Percentiles rank a stretch among this genome's conserved stretches.
These are phyloP conservation scores for Mesaphorura yosii DNA, from an alignment of 1,140 invertebrate genomes.

Conservation along the genomic window DNA sequence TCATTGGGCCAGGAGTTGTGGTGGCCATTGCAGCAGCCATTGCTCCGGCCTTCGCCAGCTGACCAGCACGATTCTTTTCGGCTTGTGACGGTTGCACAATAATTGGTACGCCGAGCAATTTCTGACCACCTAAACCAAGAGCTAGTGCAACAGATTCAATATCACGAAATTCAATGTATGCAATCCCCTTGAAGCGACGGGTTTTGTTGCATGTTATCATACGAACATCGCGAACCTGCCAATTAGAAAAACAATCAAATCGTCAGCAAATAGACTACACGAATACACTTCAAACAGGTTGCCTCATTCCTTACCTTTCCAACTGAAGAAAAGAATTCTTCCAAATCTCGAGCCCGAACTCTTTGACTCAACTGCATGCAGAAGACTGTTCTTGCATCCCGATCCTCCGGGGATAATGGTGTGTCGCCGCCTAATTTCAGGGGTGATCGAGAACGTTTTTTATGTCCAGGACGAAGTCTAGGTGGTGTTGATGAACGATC, in stretches of 20 bases:
- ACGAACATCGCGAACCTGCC: constrained; percentile 74
- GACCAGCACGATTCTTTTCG: constrained; percentile 91
- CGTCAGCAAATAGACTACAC: not conserved
- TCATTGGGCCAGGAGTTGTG: constrained; percentile 65
- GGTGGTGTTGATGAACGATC: constrained; percentile 30
- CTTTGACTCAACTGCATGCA: constrained; percentile 92
- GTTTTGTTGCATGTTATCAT: constrained; percentile 99
- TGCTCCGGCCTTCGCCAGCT: constrained; percentile 48
- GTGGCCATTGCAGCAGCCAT: constrained; percentile 58
- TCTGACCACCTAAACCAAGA: constrained; percentile 91
- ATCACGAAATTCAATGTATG: constrained; percentile 98
- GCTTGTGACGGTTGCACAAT: constrained; percentile 97
- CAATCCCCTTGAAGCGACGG: constrained; percentile 94
- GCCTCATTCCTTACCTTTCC: constrained; percentile 62
- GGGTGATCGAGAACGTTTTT: constrained; percentile 32
- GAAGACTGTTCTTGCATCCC: constrained; percentile 95
- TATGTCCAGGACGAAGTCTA: constrained; percentile 25
- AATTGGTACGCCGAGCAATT: constrained; percentile 91
- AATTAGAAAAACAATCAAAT: not conserved
- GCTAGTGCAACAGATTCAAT: constrained; percentile 93
- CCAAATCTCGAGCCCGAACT: constrained; percentile 87
- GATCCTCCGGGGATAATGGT: constrained; percentile 81
- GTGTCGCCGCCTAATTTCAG: constrained; percentile 20
- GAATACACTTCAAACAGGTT: not conserved
- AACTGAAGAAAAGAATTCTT: constrained; percentile 98